Evolutionary conservation across 2,888 invertebrate species (phyloP), one percentile per base, ranked within the genome.

Genomic region (Altica lythri): DNA sequence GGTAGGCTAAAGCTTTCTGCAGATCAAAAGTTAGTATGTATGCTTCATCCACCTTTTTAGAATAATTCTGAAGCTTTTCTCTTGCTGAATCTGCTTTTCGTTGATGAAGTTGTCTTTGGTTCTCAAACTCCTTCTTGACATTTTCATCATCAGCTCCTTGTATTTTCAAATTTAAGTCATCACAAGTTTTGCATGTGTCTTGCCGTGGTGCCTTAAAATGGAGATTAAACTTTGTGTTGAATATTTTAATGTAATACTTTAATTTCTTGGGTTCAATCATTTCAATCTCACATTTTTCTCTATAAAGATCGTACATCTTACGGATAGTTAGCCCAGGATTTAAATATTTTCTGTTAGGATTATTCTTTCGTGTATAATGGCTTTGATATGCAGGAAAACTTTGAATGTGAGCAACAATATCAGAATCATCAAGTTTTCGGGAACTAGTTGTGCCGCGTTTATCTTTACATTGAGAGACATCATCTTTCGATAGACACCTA

Each of bases 321-420:
- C 19, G 17, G 1, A 52, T 30, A 19, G 18, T 45, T 9, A 52
- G 18, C 2, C 18, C 30, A 30, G 57, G 56, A 60, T 62, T 64
- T 52, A 64, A 60, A 57, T 55, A 64, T 49, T 60, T 63, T 60
- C 58, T 54, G 48, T 64, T 61, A 30, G 62, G 57, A 61, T 65
- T 60, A 50, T 38, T 59, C 34, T 59, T 60, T 53, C 60, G 48
- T 43, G 60, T 63, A 57, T 66, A 66, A 62, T 59, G 62, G 47
- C 61, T 65, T 63, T 61, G 59, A 47, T 63, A 64, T 35, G 58
- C 61, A 25, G 58, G 65, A 64, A 65, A 65, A 50, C 58, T 63
- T 56, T 62, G 14, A 30, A 55, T 62, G 56, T 60, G 61, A 50
- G 58, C 55, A 45, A 62, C 53, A 34, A 62, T 53, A 55, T 60